Evolutionary conservation across 2,888 invertebrate genomes (phyloP).

Genomic region (Lochmaea capreae): DNA sequence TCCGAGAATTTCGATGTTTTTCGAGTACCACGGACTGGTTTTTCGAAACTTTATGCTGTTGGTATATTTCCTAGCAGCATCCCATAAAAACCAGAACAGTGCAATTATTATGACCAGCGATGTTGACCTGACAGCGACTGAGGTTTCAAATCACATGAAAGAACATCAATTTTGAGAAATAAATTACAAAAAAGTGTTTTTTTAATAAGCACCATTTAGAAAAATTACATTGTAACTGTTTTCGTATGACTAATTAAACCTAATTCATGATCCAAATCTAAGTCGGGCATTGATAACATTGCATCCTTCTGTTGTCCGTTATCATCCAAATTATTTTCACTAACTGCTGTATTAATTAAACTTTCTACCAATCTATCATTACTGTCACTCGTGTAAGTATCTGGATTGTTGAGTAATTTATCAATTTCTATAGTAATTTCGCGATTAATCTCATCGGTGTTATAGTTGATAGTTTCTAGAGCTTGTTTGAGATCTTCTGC

Average conservation of each 20-base stretch:
- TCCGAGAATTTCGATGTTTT: no score
- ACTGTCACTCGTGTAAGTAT: constrained; percentile 50
- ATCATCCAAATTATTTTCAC: constrained; percentile 26
- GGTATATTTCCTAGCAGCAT: no score
- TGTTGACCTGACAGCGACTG: no score
- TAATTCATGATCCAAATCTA: constrained; percentile 59
- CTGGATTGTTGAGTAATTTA: constrained; percentile 50
- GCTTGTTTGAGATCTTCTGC: constrained; percentile 50
- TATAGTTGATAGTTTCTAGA: constrained; percentile 56
- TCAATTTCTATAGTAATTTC: constrained; percentile 47
- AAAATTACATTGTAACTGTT: neutral
- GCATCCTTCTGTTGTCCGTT: constrained; percentile 48
- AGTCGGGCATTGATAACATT: constrained; percentile 62
- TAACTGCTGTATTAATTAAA: constrained; percentile 44
- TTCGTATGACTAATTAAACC: neutral
- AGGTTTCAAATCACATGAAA: no score
- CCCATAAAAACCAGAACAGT: no score
- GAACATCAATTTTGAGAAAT: no score
- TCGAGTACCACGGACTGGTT: no score
- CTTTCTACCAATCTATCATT: constrained; percentile 50
- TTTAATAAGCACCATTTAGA: neutral
- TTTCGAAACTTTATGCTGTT: no score
- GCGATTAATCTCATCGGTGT: constrained; percentile 47
- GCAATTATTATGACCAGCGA: no score
- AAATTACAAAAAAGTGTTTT: no score